These are phyloP conservation scores for Leptopilina boulardi DNA, from an alignment of 1,140 invertebrate species.

Conservation along the genomic window DNA sequence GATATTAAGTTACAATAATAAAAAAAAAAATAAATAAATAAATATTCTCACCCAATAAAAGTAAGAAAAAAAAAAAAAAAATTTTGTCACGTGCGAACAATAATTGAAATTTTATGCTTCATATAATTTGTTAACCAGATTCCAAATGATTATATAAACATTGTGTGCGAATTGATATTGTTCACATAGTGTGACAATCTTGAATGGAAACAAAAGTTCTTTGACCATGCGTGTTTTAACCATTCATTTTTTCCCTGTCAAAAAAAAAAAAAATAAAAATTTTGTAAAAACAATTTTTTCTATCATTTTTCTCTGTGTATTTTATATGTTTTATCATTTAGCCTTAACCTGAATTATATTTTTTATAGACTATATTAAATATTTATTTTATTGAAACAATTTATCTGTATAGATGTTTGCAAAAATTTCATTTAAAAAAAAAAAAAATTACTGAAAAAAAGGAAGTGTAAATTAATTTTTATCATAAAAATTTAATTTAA, in stretches of 20 bases:
- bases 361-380: too few relatives aligned
- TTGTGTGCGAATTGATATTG: background rate
- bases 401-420: too few relatives aligned
- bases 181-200: background rate
- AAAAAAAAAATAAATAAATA: background rate
- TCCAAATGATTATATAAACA: slow-evolving; percentile 9
- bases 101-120: background rate
- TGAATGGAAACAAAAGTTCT: slow-evolving; percentile 22
- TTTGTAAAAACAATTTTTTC: background rate
- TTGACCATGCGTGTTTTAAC: slow-evolving; percentile 11
- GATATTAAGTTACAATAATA: background rate
- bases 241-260: background rate
- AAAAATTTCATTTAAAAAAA: too few relatives aligned
- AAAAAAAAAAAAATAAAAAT: background rate
- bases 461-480: too few relatives aligned
- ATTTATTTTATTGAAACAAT: too few relatives aligned
- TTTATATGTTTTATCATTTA: too few relatives aligned
- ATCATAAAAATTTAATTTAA: too few relatives aligned
- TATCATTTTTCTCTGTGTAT: too few relatives aligned
- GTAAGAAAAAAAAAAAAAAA: background rate
- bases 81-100: background rate
- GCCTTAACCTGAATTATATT: too few relatives aligned
- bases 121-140: slow-evolving; percentile 17
- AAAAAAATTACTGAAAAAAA: too few relatives aligned
- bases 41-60: background rate